A percentile compares a stretch with the other conserved stretches of the same genome.
phyloP scores from a whole-genome alignment of 2,888 invertebrate species.

The Strigamia crassipes region DNA sequence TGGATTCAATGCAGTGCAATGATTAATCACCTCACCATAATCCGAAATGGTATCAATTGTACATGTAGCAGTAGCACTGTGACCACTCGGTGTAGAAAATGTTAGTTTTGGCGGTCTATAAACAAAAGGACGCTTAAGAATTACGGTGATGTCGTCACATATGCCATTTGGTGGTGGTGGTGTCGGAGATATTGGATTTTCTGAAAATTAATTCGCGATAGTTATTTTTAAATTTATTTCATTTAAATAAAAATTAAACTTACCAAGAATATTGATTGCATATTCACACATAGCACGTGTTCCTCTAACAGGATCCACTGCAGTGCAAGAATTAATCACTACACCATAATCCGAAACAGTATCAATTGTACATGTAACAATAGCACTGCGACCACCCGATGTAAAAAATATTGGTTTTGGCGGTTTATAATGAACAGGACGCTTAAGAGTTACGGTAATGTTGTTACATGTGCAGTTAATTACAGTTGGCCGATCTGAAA shows the following conservation, averaged over 20 bases:
- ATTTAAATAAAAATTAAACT: too few species aligned
- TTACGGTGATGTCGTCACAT: too few species aligned
- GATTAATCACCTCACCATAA: constrained; percentile 14
- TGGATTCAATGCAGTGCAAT: background rate
- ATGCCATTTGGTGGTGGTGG: too few species aligned
- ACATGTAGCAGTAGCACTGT: background rate
- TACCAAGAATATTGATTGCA: too few species aligned
- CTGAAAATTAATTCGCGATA: too few species aligned
- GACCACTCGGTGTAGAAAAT: background rate
- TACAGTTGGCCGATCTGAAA: too few species aligned
- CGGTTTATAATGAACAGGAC: too few species aligned
- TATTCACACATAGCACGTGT: too few species aligned
- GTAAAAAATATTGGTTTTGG: background rate
- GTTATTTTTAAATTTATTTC: too few species aligned
- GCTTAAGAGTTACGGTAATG: too few species aligned
- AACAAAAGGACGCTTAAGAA: background rate
- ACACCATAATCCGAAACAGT: background rate
- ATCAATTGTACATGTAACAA: background rate
- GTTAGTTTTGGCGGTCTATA: background rate
- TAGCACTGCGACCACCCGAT: background rate
- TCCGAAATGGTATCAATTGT: background rate
- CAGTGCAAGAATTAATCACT: background rate
- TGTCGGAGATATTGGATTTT: too few species aligned
- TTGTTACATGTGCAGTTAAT: too few species aligned
- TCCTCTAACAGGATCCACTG: background rate